These are phyloP conservation scores for Phyllotreta striolata DNA, from an alignment of 2,888 invertebrate species.

Conservation along the genomic window DNA sequence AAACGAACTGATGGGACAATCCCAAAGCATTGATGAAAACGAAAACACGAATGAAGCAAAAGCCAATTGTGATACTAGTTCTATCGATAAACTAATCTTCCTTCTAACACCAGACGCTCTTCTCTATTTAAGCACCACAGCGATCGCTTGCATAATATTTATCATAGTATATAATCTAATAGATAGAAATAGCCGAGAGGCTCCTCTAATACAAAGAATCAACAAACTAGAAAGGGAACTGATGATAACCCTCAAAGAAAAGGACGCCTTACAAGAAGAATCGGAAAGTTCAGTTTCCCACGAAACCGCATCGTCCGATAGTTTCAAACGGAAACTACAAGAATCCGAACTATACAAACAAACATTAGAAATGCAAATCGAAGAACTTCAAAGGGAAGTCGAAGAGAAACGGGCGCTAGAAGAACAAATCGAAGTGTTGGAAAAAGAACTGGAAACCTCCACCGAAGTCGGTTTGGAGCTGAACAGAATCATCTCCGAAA, in stretches of 20 bases:
- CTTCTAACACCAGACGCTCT: conserved; percentile 49
- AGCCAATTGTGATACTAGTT: conserved; percentile 33
- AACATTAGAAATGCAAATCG: conserved; percentile 72
- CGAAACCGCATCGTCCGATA: conserved; percentile 69
- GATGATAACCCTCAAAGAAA: conserved; percentile 69
- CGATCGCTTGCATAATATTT: conserved; percentile 76
- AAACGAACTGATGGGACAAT: conserved; percentile 5
- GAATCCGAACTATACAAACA: conserved; percentile 61
- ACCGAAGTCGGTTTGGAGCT: conserved; percentile 82
- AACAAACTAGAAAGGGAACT: conserved; percentile 71
- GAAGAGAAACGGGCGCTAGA: conserved; percentile 67
- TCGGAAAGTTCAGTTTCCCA: conserved; percentile 67
- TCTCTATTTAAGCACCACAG: conserved; percentile 64
- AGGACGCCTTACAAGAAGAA: conserved; percentile 68
- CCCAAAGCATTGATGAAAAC: neutral
- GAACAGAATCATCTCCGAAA: conserved; percentile 72
- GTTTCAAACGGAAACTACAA: conserved; percentile 72
- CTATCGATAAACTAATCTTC: conserved; percentile 27
- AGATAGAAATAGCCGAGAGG: conserved; percentile 77
- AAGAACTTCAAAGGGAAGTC: conserved; percentile 74
- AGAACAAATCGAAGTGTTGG: conserved; percentile 72
- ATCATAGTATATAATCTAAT: conserved; percentile 80
- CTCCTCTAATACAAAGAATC: conserved; percentile 73
- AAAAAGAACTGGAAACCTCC: conserved; percentile 81
- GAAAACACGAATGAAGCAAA: neutral